Conservation (phyloP, 2,888 invertebrate species). For the Criorhina ranunculi region DNA sequence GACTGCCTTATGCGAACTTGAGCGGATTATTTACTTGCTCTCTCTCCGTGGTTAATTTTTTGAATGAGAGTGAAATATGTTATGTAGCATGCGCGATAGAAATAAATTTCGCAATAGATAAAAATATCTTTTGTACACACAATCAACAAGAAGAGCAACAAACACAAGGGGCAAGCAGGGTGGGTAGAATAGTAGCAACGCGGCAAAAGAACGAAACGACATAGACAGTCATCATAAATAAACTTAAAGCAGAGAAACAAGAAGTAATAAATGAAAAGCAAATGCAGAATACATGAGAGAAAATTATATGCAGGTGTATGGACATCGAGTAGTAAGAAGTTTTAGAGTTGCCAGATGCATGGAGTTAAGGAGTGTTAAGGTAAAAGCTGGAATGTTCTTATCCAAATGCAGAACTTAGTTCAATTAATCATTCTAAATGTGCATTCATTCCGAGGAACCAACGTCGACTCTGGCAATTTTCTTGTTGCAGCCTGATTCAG, state of each 20-base stretch:
- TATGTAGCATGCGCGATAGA: slow-evolving; percentile 67
- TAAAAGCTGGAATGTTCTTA: no score
- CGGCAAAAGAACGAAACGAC: slow-evolving; percentile 43
- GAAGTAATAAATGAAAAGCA: slow-evolving; percentile 56
- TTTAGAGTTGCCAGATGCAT: slow-evolving; percentile 46
- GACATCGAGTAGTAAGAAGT: background rate
- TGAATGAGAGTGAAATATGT: slow-evolving; percentile 53
- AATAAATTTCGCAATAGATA: slow-evolving; percentile 69
- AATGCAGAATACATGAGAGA: slow-evolving; percentile 40
- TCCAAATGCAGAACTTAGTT: no score
- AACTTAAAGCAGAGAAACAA: slow-evolving; percentile 56
- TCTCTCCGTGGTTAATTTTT: background rate
- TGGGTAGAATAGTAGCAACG: slow-evolving; percentile 21
- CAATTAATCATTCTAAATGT: no score
- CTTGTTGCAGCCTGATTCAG: no score
- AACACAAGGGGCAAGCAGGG: background rate
- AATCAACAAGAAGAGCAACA: slow-evolving; percentile 37
- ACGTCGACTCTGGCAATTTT: no score
- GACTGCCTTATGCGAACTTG: background rate
- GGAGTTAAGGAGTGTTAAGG: no score
- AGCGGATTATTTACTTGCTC: background rate
- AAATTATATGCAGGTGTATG: slow-evolving; percentile 35
- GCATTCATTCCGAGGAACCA: no score
- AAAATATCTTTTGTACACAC: slow-evolving; percentile 64
- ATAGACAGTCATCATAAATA: slow-evolving; percentile 49